Conservation (phyloP, 2,113 vertebrate species). For the Onychostoma macrolepis region DNA sequence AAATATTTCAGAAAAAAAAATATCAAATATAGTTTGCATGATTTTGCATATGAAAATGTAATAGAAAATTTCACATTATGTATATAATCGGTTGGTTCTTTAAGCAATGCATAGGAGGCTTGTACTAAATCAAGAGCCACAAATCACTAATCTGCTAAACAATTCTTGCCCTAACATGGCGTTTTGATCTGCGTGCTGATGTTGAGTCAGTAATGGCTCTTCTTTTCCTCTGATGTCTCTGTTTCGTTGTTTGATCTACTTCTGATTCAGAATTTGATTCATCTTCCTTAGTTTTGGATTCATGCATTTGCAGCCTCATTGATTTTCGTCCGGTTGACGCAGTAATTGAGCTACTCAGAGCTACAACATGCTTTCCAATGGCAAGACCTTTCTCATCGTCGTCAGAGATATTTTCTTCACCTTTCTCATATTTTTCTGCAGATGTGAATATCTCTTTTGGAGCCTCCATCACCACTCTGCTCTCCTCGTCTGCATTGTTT, state of each 20-base stretch:
- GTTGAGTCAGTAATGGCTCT: slow-evolving; percentile 13
- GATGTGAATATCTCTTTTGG: slow-evolving; percentile 35
- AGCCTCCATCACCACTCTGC: neutral
- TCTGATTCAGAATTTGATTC: neutral
- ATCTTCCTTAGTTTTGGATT: neutral
- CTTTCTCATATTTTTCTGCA: slow-evolving; percentile 16
- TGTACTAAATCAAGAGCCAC: neutral
- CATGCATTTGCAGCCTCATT: neutral
- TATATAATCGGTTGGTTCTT: neutral
- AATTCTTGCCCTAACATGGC: slow-evolving; percentile 7
- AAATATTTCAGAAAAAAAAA: slow-evolving; percentile 8
- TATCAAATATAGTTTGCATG: neutral
- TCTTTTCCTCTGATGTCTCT: slow-evolving; percentile 32
- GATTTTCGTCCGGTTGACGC: slow-evolving; percentile 38
- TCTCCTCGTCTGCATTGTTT: neutral
- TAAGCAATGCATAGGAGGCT: neutral
- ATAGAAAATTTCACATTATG: neutral
- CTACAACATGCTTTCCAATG: neutral
- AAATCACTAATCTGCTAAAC: slow-evolving; percentile 8
- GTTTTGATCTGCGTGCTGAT: slow-evolving; percentile 38
- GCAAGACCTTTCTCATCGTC: neutral
- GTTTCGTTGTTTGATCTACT: neutral
- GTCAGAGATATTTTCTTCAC: slow-evolving; percentile 27
- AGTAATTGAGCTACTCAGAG: neutral
- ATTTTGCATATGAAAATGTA: slow-evolving; percentile 19